Conservation (phyloP, 2,113 vertebrate genomes). For the Megaptera novaeangliae region DNA sequence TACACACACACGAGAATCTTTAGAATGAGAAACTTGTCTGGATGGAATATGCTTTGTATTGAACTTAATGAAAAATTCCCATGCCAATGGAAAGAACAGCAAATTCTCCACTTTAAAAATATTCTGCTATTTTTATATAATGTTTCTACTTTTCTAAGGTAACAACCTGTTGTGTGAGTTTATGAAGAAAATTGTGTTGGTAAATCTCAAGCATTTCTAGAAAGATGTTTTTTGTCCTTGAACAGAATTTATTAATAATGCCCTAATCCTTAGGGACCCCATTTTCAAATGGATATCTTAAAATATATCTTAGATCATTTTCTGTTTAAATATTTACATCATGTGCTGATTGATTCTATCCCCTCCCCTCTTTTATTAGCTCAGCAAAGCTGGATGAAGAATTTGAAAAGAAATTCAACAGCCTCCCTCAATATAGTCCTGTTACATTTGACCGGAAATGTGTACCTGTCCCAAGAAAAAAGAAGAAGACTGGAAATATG, state of each 20-base stretch:
- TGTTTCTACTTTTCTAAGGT: neutral
- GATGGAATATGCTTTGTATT: neutral
- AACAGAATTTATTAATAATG: constrained; percentile 2
- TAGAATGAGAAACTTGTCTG: neutral
- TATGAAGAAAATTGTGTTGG: neutral
- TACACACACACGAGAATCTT: neutral
- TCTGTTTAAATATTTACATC: constrained; percentile 19
- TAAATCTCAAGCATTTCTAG: constrained; percentile 29
- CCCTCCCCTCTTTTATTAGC: constrained; percentile 75
- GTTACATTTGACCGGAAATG: constrained; percentile 96
- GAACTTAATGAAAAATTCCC: neutral
- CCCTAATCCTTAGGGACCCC: neutral
- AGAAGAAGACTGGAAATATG: constrained; percentile 83
- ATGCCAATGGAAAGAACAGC: neutral
- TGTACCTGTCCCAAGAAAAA: constrained; percentile 89
- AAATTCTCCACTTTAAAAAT: neutral
- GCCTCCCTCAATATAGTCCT: constrained; percentile 96
- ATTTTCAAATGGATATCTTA: constrained; percentile 8
- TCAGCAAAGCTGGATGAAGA: constrained; percentile 97
- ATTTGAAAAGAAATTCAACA: constrained; percentile 99
- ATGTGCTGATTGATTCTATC: constrained; percentile 39
- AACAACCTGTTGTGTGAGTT: neutral
- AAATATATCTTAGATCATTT: neutral
- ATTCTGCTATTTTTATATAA: neutral
- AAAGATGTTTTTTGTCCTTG: neutral